Conservation (phyloP, 1,140 invertebrate species). For the Microplitis demolitor region DNA sequence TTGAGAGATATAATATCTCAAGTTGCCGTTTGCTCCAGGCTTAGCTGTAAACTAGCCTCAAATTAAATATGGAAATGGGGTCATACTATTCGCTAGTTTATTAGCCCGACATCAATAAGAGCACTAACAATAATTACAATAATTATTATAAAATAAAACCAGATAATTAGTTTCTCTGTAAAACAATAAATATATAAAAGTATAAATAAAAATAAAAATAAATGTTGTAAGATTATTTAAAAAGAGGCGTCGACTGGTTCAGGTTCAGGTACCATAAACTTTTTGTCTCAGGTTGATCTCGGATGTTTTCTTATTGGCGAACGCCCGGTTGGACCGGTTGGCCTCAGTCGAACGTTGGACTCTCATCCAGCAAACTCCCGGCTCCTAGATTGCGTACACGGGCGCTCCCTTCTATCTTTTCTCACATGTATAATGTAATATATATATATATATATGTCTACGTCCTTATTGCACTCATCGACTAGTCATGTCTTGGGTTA, state of each 20-base stretch:
- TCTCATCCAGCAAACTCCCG: neutral
- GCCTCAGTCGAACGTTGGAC: slow-evolving; percentile 17
- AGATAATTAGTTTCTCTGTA: too few relatives aligned
- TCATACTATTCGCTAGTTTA: neutral
- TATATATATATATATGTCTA: neutral
- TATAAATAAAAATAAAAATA: neutral
- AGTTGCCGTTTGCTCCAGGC: too few relatives aligned
- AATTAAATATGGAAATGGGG: neutral
- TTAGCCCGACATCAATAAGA: neutral
- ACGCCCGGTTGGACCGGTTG: slow-evolving; percentile 9
- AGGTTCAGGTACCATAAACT: neutral
- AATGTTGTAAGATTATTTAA: neutral
- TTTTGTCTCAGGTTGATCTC: neutral
- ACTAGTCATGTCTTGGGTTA: neutral
- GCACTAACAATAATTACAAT: too few relatives aligned
- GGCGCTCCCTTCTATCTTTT: neutral
- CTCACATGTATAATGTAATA: too few relatives aligned
- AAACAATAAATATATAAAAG: neutral
- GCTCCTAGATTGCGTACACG: slow-evolving; percentile 4
- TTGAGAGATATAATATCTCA: too few relatives aligned
- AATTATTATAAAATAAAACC: too few relatives aligned
- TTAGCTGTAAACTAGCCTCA: neutral
- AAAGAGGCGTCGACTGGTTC: neutral
- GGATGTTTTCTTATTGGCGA: slow-evolving; percentile 8
- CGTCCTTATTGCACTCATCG: neutral